Evolutionary conservation across 2,888 invertebrate species (phyloP), one percentile per base, ranked within the genome.

Genomic region (Diarsia mendica): DNA sequence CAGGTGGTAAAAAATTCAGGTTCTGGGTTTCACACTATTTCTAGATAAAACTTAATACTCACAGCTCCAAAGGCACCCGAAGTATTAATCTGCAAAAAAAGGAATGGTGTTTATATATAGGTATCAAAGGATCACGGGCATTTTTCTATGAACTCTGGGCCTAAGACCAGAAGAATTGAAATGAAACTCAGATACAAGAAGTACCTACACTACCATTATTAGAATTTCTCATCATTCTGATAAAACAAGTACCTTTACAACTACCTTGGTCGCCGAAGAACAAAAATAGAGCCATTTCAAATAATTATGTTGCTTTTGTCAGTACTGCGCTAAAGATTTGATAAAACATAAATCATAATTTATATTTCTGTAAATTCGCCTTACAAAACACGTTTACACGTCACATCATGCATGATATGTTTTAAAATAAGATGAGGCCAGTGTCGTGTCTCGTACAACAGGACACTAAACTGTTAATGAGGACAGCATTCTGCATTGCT

Each of bases 41-140:
- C 39, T 63, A n/a, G n/a, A 63, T 39, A n/a, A 23, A 64, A 23
- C 23, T 2, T 64, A 23, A 65, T 65, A 65, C 65, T 65, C 18
- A 65, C 65, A 65, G 48, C 46, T 65, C 48, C 65, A 48, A 48
- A 65, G 10, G 23, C 48, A 65, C 65, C 48, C 18, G 11, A 65
- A 65, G 18, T 46, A 44, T n/a, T 18, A 18, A 65, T 5, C 65
- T 65, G 65, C 6, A 65, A 65, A 46, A 65, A 39, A 44, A 44
- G 8, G 8, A 9, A n/a, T 15, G 2, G 18, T 9, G 3, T 33
- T 60, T 60, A 63, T 61, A 33, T 33, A n/a, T n/a, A n/a, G n/a
- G n/a, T 60, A 63, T 61, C n/a, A 61, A 33, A 33, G 60, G 18
- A 20, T 6, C 6, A 55, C 23, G 23, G 13, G 13, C 13, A 55